Evolutionary conservation across 2,113 vertebrate genomes (phyloP).

Genomic region (Ciconia stormi): DNA sequence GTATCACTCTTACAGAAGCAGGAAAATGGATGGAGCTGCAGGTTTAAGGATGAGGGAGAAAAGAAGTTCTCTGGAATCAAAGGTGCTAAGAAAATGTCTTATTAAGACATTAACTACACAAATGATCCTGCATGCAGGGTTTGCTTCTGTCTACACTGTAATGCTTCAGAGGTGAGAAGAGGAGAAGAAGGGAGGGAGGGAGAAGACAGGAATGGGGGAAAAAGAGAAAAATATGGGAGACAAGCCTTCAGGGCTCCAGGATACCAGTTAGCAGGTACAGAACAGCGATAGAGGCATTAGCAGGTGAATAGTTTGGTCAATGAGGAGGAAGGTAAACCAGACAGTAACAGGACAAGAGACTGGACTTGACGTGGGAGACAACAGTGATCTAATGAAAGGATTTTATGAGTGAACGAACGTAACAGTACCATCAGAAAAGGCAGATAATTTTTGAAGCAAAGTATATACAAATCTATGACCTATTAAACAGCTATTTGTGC

Average conservation of each 20-base stretch:
- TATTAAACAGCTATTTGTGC: not conserved
- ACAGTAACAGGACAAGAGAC: not conserved
- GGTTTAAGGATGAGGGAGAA: not conserved
- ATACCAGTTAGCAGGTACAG: not conserved
- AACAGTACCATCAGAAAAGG: not conserved
- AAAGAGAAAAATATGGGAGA: not conserved
- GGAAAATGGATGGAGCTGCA: not conserved
- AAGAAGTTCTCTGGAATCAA: not conserved
- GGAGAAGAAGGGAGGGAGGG: not conserved
- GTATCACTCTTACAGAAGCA: not conserved
- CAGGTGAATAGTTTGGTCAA: not conserved
- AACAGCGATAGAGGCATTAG: fast-evolving
- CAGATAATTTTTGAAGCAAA: not conserved
- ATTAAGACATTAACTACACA: not conserved
- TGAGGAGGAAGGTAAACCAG: not conserved
- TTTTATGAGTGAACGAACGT: not conserved
- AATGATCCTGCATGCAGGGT: not conserved
- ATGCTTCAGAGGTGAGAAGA: not conserved
- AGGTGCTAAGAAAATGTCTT: not conserved
- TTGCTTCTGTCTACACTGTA: not conserved
- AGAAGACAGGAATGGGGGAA: not conserved
- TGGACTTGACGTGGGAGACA: not conserved
- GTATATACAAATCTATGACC: not conserved
- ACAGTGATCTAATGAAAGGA: not conserved
- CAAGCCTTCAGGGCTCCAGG: not conserved